phyloP scores from a whole-genome alignment of 2,797 vertebrate species.

The Holocentrus rufus region DNA sequence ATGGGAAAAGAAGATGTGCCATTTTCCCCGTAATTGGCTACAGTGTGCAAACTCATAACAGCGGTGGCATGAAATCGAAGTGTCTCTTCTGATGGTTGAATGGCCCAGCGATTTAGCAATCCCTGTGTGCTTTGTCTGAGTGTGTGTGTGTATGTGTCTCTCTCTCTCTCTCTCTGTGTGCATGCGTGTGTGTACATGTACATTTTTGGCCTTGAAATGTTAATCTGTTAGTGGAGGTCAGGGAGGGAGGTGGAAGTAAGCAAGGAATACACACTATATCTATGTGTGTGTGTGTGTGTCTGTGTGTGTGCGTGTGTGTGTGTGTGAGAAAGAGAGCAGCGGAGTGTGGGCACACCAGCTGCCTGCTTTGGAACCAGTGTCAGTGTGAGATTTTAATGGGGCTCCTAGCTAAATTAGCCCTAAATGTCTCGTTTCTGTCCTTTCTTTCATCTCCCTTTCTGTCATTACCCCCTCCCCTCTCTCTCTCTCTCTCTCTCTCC shows the following conservation, averaged over 20 bases:
- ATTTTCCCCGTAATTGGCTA: slow-evolving; percentile 63
- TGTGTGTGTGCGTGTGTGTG: neutral
- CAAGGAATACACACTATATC: slow-evolving; percentile 13
- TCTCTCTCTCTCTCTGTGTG: neutral
- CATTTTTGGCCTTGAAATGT: slow-evolving; percentile 28
- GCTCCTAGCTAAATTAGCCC: slow-evolving; percentile 27
- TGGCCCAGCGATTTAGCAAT: slow-evolving; percentile 15
- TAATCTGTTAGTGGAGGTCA: slow-evolving; percentile 46
- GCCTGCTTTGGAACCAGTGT: slow-evolving; percentile 23
- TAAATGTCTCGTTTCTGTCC: slow-evolving; percentile 27
- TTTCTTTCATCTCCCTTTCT: slow-evolving; percentile 42
- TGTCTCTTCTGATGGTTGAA: slow-evolving; percentile 36
- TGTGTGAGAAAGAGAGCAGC: no score
- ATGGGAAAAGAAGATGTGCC: slow-evolving; percentile 52
- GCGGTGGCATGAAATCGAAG: slow-evolving; percentile 47
- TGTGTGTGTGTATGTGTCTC: slow-evolving; percentile 8
- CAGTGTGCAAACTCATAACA: slow-evolving; percentile 43
- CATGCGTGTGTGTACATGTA: neutral
- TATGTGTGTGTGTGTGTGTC: neutral
- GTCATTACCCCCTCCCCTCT: neutral
- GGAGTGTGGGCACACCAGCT: slow-evolving; percentile 17
- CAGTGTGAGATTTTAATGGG: slow-evolving; percentile 8
- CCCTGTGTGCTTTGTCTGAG: slow-evolving; percentile 23
- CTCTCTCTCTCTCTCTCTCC: neutral
- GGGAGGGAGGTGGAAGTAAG: slow-evolving; percentile 17